These are phyloP conservation scores for Heterodera carotae DNA, from an alignment of 1,140 invertebrate genomes.

Conservation along the genomic window DNA sequence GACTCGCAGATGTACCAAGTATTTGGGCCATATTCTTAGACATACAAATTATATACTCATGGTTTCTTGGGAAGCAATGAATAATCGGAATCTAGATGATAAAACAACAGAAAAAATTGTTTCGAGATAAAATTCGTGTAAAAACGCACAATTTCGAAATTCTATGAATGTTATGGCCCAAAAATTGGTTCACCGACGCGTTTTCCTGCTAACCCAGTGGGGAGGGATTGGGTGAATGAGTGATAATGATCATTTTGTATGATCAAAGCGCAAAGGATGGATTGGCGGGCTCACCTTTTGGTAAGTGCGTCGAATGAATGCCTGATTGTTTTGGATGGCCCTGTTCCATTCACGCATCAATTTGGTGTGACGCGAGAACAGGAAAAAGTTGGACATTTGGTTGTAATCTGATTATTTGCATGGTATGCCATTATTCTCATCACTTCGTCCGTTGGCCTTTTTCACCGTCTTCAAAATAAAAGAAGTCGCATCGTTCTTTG, in stretches of 20 bases:
- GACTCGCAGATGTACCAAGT: too few relatives aligned
- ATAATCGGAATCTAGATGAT: too few relatives aligned
- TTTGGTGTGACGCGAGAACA: slow-evolving; percentile 39
- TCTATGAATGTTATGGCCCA: too few relatives aligned
- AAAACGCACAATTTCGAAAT: too few relatives aligned
- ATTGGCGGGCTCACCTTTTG: neutral
- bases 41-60: too few relatives aligned
- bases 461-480: slow-evolving; percentile 47
- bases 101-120: too few relatives aligned
- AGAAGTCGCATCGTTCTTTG: slow-evolving; percentile 48
- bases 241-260: slow-evolving; percentile 23
- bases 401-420: slow-evolving; percentile 35
- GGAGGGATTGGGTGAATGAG: neutral
- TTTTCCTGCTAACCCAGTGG: too few relatives aligned
- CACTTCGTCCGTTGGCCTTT: neutral
- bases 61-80: too few relatives aligned
- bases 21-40: too few relatives aligned
- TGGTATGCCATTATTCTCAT: neutral
- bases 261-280: too few relatives aligned
- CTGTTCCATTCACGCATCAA: slow-evolving; percentile 43
- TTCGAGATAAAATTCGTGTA: too few relatives aligned
- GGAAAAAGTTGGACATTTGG: slow-evolving; percentile 42
- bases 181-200: too few relatives aligned
- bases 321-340: slow-evolving; percentile 44
- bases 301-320: slow-evolving; percentile 44